A percentile compares a stretch with the other conserved stretches of the same genome.
Conservation (phyloP, 1,140 invertebrate species). For the Trissolcus basalis region DNA sequence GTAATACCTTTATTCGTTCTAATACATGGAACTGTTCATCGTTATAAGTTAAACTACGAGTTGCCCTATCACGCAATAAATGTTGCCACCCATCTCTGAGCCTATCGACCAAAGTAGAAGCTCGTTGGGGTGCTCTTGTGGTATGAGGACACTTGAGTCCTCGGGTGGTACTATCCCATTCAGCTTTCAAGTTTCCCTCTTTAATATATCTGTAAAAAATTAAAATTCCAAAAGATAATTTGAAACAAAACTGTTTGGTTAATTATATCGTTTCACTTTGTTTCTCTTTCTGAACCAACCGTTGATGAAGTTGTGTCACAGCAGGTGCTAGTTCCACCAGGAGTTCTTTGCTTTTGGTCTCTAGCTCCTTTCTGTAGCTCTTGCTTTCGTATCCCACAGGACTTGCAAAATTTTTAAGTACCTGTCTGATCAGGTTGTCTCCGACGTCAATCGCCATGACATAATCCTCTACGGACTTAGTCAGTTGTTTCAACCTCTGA, state of each 20-base stretch:
- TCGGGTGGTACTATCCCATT: slow-evolving; percentile 84
- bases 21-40: slow-evolving; percentile 95
- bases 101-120: slow-evolving; percentile 85
- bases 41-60: slow-evolving; percentile 89
- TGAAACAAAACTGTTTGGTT: too few relatives aligned
- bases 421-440: slow-evolving; percentile 64
- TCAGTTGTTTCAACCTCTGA: slow-evolving; percentile 75
- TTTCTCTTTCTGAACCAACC: slow-evolving; percentile 67
- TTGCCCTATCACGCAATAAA: slow-evolving; percentile 89
- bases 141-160: slow-evolving; percentile 81
- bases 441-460: slow-evolving; percentile 65
- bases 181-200: slow-evolving; percentile 79
- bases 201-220: slow-evolving; percentile 68
- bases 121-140: slow-evolving; percentile 82
- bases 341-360: slow-evolving; percentile 71
- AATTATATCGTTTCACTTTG: too few relatives aligned
- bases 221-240: too few relatives aligned
- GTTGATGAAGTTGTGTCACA: slow-evolving; percentile 78
- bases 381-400: slow-evolving; percentile 62
- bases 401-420: slow-evolving; percentile 62
- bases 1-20: slow-evolving; percentile 83
- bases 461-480: slow-evolving; percentile 74
- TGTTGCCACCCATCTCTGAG: slow-evolving; percentile 94
- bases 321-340: slow-evolving; percentile 73
- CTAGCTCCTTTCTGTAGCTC: slow-evolving; percentile 72